phyloP scores from a whole-genome alignment of 2,797 vertebrate genomes.

The Poeciliopsis turneri region DNA sequence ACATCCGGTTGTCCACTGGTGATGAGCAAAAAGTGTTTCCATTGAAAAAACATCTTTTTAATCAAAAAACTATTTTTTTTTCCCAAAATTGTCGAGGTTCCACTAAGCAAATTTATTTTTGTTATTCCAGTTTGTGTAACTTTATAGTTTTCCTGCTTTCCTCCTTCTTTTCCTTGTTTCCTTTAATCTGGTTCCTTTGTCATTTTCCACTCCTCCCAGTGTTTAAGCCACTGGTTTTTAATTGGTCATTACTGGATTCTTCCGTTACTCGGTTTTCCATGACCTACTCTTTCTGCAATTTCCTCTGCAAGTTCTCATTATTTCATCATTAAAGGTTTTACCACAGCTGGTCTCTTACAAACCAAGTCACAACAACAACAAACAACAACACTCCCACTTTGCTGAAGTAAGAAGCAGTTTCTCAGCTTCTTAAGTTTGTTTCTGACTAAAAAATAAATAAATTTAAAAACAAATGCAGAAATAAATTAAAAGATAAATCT shows the following conservation, averaged over 20 bases:
- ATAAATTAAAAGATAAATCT: not conserved
- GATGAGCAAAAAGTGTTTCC: too few species aligned
- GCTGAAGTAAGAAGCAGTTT: not conserved
- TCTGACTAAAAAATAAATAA: not conserved
- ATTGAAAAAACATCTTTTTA: too few species aligned
- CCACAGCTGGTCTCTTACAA: not conserved
- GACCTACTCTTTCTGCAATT: not conserved
- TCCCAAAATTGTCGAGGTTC: not conserved
- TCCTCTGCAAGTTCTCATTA: not conserved
- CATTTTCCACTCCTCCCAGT: not conserved
- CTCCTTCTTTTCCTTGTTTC: not conserved
- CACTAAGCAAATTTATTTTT: too few species aligned
- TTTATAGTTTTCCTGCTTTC: not conserved
- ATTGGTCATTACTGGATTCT: not conserved
- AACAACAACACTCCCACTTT: not conserved
- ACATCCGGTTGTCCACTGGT: too few species aligned
- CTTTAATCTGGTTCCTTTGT: not conserved
- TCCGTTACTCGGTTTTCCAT: not conserved
- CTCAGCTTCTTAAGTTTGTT: not conserved
- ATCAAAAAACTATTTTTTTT: too few species aligned
- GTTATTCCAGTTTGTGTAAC: not conserved
- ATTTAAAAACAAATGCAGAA: not conserved
- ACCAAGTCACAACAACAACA: not conserved
- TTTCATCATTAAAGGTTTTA: not conserved
- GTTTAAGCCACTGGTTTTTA: not conserved